phyloP scores from a whole-genome alignment of 2,113 vertebrate genomes.

The Amphilophus citrinellus region DNA sequence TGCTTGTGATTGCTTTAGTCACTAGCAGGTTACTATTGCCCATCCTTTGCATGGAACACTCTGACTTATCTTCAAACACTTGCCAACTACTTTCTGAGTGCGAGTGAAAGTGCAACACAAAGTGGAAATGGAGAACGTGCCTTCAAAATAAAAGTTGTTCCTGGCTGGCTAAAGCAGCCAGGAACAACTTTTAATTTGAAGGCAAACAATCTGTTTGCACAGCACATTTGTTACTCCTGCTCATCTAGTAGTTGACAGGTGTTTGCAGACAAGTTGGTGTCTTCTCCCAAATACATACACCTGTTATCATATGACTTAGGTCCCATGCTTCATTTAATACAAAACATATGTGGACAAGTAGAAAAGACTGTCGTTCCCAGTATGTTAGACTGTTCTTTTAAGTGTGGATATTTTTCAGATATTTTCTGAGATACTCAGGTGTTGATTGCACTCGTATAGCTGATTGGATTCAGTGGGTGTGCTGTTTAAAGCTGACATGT shows the following conservation, averaged over 20 bases:
- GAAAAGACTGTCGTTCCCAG: background rate
- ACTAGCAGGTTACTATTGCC: too few relatives aligned
- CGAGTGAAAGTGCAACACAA: background rate
- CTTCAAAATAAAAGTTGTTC: background rate
- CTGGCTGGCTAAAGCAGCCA: background rate
- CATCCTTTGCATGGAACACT: too few relatives aligned
- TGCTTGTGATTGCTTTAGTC: too few relatives aligned
- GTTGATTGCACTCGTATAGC: conserved; percentile 8
- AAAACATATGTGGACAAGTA: background rate
- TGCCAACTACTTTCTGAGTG: background rate
- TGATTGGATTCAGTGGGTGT: conserved; percentile 14
- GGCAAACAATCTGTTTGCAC: background rate
- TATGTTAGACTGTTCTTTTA: conserved; percentile 1
- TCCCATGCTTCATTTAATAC: background rate
- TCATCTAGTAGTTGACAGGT: background rate
- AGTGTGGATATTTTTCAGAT: background rate
- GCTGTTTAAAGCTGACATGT: conserved; percentile 1
- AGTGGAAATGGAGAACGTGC: background rate
- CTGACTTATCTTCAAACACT: too few relatives aligned
- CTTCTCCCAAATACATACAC: background rate
- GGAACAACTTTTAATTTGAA: background rate
- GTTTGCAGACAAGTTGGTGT: background rate
- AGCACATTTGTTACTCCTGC: background rate
- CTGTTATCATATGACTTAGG: background rate
- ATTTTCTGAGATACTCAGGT: conserved; percentile 11